phyloP scores from a whole-genome alignment of 2,113 vertebrate species.

The Tachysurus vachellii region DNA sequence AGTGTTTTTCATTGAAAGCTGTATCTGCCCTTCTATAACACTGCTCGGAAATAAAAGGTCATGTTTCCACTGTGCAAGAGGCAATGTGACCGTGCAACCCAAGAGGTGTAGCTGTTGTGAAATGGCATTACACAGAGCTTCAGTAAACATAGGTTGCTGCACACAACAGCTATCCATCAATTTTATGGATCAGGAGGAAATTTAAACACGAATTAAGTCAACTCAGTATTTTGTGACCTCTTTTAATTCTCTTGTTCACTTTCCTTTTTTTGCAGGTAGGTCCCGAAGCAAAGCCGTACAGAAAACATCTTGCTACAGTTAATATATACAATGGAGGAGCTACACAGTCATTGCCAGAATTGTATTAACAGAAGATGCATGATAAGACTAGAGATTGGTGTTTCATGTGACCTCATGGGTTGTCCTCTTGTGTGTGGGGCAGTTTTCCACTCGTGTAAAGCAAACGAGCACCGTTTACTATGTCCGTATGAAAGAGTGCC shows the following conservation, averaged over 20 bases:
- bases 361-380: conserved; percentile 96
- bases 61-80: conserved; percentile 44
- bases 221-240: neutral
- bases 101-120: conserved; percentile 68
- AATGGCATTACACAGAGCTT: conserved; percentile 55
- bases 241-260: conserved; percentile 29
- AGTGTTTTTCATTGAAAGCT: conserved; percentile 15
- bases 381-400: conserved; percentile 83
- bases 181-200: neutral
- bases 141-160: conserved; percentile 54
- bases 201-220: conserved; percentile 5
- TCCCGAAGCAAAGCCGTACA: conserved; percentile 53
- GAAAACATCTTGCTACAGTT: neutral
- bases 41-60: conserved; percentile 49
- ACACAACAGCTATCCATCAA: neutral
- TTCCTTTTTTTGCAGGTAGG: conserved; percentile 55
- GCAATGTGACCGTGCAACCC: conserved; percentile 55
- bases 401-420: conserved; percentile 91
- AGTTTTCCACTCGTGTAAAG: conserved; percentile 94
- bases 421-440: conserved; percentile 94
- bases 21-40: conserved; percentile 57
- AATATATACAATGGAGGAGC: conserved; percentile 79
- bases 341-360: conserved; percentile 90
- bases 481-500: conserved; percentile 93
- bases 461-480: conserved; percentile 87